phyloP scores from a whole-genome alignment of 2,888 invertebrate genomes.

The Luperina testacea region DNA sequence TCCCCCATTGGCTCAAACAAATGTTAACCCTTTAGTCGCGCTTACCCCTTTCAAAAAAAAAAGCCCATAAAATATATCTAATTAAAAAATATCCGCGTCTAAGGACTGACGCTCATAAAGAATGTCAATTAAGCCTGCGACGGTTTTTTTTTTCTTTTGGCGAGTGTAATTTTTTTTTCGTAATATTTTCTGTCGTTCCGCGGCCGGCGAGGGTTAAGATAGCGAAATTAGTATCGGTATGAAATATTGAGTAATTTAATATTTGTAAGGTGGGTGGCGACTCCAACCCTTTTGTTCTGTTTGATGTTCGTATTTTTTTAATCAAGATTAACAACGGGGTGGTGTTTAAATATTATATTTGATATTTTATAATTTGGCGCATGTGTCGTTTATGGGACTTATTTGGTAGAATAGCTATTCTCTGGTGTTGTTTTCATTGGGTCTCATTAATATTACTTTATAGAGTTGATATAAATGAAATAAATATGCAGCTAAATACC shows the following conservation, averaged over 20 bases:
- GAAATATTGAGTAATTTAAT: conserved; percentile 90
- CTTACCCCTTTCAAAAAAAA: conserved; percentile 88
- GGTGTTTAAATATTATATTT: conserved; percentile 56
- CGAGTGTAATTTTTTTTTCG: conserved; percentile 79
- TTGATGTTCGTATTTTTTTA: conserved; percentile 72
- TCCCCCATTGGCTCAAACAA: conserved; percentile 85
- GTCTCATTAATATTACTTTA: not conserved
- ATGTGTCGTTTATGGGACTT: conserved; percentile 45
- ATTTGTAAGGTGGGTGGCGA: conserved; percentile 77
- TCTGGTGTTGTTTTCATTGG: conserved; percentile 3
- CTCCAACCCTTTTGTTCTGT: conserved; percentile 66
- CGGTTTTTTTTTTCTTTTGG: conserved; percentile 81
- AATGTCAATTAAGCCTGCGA: conserved; percentile 90
- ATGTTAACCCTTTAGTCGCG: conserved; percentile 89
- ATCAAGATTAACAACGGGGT: conserved; percentile 72
- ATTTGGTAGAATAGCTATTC: conserved; percentile 9
- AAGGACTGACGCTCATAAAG: conserved; percentile 90
- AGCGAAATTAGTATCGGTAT: conserved; percentile 90
- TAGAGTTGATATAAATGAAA: not conserved
- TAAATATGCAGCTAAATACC: not conserved
- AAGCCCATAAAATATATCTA: conserved; percentile 90
- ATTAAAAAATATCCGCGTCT: conserved; percentile 90
- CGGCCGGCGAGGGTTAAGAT: conserved; percentile 89
- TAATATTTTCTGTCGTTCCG: conserved; percentile 88
- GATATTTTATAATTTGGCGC: conserved; percentile 60